Percentiles rank a stretch among this genome's conserved stretches.
phyloP scores from a whole-genome alignment of 2,113 vertebrate genomes.

The Oophaga pumilio region DNA sequence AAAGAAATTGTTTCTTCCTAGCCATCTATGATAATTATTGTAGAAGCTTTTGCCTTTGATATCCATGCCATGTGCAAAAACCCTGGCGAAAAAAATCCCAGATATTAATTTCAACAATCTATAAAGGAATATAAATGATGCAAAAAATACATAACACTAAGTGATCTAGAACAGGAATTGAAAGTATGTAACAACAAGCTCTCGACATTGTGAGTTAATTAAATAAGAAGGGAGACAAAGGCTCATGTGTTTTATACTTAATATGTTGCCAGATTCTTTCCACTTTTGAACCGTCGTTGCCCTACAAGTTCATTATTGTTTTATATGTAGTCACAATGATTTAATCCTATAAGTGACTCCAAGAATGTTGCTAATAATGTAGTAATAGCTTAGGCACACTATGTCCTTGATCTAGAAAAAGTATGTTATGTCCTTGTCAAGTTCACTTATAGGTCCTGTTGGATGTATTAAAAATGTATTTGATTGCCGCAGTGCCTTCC shows the following conservation, averaged over 20 bases:
- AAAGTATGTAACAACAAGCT: background rate
- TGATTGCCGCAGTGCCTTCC: background rate
- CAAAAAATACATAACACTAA: background rate
- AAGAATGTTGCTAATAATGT: constrained; percentile 19
- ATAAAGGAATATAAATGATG: background rate
- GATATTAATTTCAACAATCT: background rate
- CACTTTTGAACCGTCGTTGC: background rate
- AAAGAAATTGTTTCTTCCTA: background rate
- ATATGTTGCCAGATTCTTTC: background rate
- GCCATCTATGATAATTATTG: constrained; percentile 19
- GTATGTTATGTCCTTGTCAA: constrained; percentile 4
- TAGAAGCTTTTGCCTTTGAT: constrained; percentile 32
- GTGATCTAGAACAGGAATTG: background rate
- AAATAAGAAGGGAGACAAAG: background rate
- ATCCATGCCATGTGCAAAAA: constrained; percentile 18
- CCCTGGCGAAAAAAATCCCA: background rate
- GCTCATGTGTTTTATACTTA: background rate
- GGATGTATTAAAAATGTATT: constrained; percentile 27
- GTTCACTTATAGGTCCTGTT: background rate
- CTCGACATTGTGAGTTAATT: background rate
- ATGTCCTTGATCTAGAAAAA: constrained; percentile 17
- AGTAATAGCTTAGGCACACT: constrained; percentile 34
- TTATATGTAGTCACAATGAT: constrained; percentile 38
- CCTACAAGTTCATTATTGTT: constrained; percentile 21
- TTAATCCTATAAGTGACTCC: background rate